Conservation (phyloP, 2,888 invertebrate genomes). For the Parochlus steinenii region DNA sequence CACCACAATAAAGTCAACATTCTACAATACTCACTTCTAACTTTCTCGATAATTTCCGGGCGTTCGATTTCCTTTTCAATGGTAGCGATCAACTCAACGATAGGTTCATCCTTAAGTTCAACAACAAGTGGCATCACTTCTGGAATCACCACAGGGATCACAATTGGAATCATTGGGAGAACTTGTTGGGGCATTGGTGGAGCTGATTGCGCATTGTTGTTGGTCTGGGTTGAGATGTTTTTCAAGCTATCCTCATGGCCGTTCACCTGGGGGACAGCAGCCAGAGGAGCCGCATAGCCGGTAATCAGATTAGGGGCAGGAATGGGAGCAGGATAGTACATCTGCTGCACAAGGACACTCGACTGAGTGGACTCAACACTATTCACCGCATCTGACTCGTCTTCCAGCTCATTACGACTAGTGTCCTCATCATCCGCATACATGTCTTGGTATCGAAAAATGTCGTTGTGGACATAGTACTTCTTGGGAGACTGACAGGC, state of each 20-base stretch:
- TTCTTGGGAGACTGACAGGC: constrained; percentile 92
- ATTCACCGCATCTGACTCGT: constrained; percentile 21
- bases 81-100: background rate
- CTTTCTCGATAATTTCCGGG: background rate
- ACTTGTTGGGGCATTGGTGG: constrained; percentile 5
- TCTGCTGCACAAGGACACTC: constrained; percentile 18
- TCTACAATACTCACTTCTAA: background rate
- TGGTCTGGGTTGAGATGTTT: constrained; percentile 19
- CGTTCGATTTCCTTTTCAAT: background rate
- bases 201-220: constrained; percentile 16
- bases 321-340: constrained; percentile 25
- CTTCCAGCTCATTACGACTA: constrained; percentile 27
- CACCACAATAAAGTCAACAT: no score
- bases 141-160: background rate
- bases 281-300: constrained; percentile 13
- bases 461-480: constrained; percentile 98
- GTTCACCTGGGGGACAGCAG: constrained; percentile 20
- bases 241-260: constrained; percentile 28
- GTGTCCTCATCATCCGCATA: constrained; percentile 43
- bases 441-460: constrained; percentile 88
- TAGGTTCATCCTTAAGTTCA: background rate
- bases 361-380: constrained; percentile 16
- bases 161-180: constrained; percentile 22
- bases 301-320: constrained; percentile 21
- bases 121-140: background rate